Evolutionary conservation across 2,113 vertebrate species (phyloP).

Genomic region (Limanda limanda): DNA sequence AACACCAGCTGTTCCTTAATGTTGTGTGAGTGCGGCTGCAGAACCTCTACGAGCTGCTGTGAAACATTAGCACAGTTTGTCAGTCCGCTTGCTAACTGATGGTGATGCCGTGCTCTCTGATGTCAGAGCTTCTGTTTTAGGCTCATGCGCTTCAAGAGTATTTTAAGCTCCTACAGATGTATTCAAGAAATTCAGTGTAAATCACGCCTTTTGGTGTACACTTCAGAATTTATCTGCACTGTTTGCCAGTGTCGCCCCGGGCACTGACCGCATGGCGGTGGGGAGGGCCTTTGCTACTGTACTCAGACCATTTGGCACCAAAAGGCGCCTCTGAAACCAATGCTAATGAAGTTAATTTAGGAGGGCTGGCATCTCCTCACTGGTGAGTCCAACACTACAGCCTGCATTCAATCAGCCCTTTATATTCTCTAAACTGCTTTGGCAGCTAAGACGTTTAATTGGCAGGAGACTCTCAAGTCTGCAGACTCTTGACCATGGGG

Average conservation of each 20-base stretch:
- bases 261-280: slow-evolving; percentile 25
- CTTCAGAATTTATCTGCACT: slow-evolving; percentile 1
- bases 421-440: slow-evolving; percentile 33
- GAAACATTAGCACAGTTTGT: slow-evolving; percentile 32
- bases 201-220: neutral
- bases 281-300: slow-evolving; percentile 18
- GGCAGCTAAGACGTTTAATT: slow-evolving; percentile 36
- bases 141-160: slow-evolving; percentile 14
- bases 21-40: slow-evolving; percentile 9
- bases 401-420: slow-evolving; percentile 43
- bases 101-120: neutral
- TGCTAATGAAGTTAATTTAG: slow-evolving; percentile 56
- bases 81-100: slow-evolving; percentile 27
- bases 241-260: slow-evolving; percentile 18
- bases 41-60: slow-evolving; percentile 26
- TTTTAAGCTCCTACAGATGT: slow-evolving; percentile 17
- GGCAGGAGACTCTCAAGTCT: slow-evolving; percentile 16
- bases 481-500: slow-evolving; percentile 1
- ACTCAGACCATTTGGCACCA: slow-evolving; percentile 39
- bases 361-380: slow-evolving; percentile 27
- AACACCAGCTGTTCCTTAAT: slow-evolving; percentile 60
- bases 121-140: slow-evolving; percentile 14
- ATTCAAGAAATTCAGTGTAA: slow-evolving; percentile 8
- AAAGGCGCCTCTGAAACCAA: slow-evolving; percentile 24
- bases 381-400: slow-evolving; percentile 12